Percentiles rank a stretch among this genome's conserved stretches.
Conservation (phyloP, 2,888 invertebrate genomes). For the Tubulanus polymorphus region DNA sequence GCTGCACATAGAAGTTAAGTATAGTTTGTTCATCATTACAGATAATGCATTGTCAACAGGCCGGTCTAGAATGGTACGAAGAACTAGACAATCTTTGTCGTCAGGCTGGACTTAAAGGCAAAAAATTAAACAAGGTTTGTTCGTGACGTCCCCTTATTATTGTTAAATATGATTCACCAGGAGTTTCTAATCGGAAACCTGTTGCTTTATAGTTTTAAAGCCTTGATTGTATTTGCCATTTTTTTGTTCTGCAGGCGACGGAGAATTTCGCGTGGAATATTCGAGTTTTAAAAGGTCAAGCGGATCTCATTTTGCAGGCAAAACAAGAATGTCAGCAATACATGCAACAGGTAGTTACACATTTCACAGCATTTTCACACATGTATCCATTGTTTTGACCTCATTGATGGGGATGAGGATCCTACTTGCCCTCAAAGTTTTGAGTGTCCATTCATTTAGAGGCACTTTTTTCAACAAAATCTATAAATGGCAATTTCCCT, state of each 20-base stretch:
- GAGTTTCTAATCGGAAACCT: no score
- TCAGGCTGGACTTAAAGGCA: slow-evolving; percentile 56
- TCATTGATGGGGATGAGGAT: no score
- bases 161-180: no score
- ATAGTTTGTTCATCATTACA: slow-evolving; percentile 16
- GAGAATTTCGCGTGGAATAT: slow-evolving; percentile 61
- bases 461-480: no score
- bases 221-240: slow-evolving; percentile 2
- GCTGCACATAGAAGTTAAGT: neutral
- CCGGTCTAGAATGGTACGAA: slow-evolving; percentile 53
- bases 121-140: slow-evolving; percentile 53
- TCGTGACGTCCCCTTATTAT: no score
- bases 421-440: no score
- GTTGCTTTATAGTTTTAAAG: no score
- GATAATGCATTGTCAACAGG: slow-evolving; percentile 40
- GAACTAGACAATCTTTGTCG: slow-evolving; percentile 54
- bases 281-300: slow-evolving; percentile 58
- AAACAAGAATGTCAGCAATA: slow-evolving; percentile 57
- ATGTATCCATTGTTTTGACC: no score
- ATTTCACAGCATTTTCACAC: no score
- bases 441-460: no score
- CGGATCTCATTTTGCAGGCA: slow-evolving; percentile 56
- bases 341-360: slow-evolving; percentile 59
- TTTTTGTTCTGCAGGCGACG: slow-evolving; percentile 43
- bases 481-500: no score